Percentiles rank a stretch among this genome's conserved stretches.
phyloP scores from a whole-genome alignment of 2,797 vertebrate genomes.

The Anguilla megastoma region DNA sequence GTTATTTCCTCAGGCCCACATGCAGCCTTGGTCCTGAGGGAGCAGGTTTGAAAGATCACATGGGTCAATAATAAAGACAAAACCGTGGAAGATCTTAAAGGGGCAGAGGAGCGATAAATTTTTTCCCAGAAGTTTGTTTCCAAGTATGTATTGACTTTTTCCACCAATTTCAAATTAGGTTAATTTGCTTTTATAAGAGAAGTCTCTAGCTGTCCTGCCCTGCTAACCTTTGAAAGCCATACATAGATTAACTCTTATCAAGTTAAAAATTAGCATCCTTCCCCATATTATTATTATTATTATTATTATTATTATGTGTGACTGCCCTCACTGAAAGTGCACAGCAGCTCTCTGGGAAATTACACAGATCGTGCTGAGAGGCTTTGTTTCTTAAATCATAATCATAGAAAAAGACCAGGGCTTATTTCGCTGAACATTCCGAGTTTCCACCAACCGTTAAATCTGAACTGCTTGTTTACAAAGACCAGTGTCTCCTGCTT shows the following conservation, averaged over 20 bases:
- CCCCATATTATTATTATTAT: neutral
- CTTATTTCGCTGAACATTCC: neutral
- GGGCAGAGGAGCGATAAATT: neutral
- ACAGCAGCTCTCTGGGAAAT: neutral
- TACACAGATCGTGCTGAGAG: neutral
- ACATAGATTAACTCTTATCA: neutral
- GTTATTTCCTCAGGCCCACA: neutral
- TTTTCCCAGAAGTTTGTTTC: neutral
- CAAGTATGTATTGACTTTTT: neutral
- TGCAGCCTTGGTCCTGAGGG: neutral
- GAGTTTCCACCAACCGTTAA: neutral
- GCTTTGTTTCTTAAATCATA: neutral
- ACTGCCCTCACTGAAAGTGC: neutral
- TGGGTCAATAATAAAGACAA: neutral
- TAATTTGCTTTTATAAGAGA: neutral
- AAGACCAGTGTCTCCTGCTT: neutral
- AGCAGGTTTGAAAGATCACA: neutral
- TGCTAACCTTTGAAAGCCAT: neutral
- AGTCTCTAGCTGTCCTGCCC: neutral
- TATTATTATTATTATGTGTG: neutral
- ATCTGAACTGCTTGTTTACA: neutral
- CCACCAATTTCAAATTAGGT: neutral
- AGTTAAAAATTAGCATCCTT: neutral
- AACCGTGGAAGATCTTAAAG: neutral
- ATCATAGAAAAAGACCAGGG: neutral